Base-by-base conservation (phyloP, 2,888 invertebrate species). In the Meiosimyza platycephala region DNA sequence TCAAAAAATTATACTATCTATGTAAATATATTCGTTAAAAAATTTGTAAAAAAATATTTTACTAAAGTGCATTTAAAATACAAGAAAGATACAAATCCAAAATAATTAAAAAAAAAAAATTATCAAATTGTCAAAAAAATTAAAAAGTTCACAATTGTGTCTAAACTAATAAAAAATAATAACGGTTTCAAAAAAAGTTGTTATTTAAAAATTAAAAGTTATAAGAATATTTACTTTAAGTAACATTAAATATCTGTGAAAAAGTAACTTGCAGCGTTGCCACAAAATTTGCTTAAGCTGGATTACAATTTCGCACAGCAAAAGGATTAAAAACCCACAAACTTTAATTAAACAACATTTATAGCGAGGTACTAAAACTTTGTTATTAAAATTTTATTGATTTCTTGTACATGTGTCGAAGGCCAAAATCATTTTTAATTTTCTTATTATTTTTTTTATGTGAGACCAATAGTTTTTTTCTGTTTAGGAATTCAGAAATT, bases 171-270 rank as follows among this genome's bases (percentile, higher is more conserved):
- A 28, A 13, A 57, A 57, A 57, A 11, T 18, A 57, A 57, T 57
- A 40, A 40, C 57, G 57, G 57, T 57, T 57, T 57, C 57, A 57
- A 13, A 57, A 40, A 6, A 57, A 57, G 57, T 57, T 57, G 57
- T 57, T 57, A 57, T 40, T 40, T 9, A 55, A 55, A 57, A 28
- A 57, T 18, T 28, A 18, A 57, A 7, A 57, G 22, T 28, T 28
- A 12, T 28, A 28, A 13, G 28, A 28, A 28, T 18, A 57, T 57
- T 28, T 13, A 57, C 28, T 28, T 57, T 57, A 22, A 57, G 22
- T 9, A 57, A 57, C 28, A 57, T 57, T 57, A 28, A 28, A 15
- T 57, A 57, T 13, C 1, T 6, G 22, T 57, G 13, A 57, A 22
- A 40, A 40, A 57, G 18, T 57, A 57, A 11, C 13, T 15, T 13